These are phyloP conservation scores for Synanthedon andrenaeformis DNA, from an alignment of 2,888 invertebrate species.

Conservation along the genomic window DNA sequence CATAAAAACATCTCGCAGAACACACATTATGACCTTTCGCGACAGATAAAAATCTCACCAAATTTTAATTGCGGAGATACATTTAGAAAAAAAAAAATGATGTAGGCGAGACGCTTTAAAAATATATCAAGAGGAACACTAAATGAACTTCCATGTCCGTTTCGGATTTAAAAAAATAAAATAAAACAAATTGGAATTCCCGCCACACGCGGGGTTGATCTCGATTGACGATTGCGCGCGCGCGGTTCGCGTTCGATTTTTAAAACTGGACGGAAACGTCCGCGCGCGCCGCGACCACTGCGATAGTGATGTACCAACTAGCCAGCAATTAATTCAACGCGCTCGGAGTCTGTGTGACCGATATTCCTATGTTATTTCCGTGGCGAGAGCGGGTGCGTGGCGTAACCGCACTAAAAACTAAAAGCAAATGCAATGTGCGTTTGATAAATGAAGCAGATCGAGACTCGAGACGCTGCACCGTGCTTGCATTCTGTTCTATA, in stretches of 20 bases:
- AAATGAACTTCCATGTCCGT: background rate
- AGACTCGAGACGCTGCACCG: constrained; percentile 1
- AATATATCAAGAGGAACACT: background rate
- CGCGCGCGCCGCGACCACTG: constrained; percentile 49
- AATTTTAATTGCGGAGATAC: constrained; percentile 1
- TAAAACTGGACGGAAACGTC: constrained; percentile 46
- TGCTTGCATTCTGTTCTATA: background rate
- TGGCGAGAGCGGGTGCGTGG: constrained; percentile 43
- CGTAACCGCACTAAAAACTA: constrained; percentile 62
- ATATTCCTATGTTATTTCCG: constrained; percentile 69
- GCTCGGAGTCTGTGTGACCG: constrained; percentile 61
- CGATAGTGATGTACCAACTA: constrained; percentile 45
- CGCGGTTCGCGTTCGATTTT: constrained; percentile 40
- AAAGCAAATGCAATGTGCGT: constrained; percentile 61
- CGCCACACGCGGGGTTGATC: constrained; percentile 13
- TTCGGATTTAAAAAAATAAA: constrained; percentile 8
- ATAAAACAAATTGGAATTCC: constrained; percentile 11
- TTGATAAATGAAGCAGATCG: constrained; percentile 54
- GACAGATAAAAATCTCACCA: constrained; percentile 21
- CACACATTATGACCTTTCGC: constrained; percentile 37
- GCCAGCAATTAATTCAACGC: constrained; percentile 58
- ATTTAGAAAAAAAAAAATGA: constrained; percentile 3
- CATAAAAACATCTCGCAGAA: constrained; percentile 29
- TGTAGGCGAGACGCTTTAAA: constrained; percentile 3
- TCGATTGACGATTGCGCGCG: constrained; percentile 22